phyloP scores from a whole-genome alignment of 2,113 vertebrate species.

The Gadus macrocephalus region DNA sequence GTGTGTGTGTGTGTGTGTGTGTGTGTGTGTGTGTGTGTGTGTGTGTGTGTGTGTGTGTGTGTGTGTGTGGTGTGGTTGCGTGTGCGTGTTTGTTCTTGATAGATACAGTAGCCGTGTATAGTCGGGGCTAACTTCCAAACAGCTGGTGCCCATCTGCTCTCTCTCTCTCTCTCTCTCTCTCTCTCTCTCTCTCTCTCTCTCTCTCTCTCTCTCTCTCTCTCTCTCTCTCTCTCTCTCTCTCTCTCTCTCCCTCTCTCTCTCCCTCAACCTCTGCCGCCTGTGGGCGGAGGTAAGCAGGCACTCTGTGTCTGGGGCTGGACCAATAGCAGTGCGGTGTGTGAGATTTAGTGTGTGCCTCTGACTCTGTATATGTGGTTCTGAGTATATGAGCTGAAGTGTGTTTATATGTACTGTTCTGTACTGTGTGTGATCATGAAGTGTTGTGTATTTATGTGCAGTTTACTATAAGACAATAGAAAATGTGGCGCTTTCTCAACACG shows the following conservation, averaged over 20 bases:
- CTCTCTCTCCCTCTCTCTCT: too few species aligned
- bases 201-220: too few species aligned
- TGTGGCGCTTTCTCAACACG: too few species aligned
- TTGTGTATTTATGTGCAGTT: background rate
- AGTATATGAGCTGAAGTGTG: background rate
- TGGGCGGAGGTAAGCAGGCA: constrained; percentile 67
- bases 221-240: too few species aligned
- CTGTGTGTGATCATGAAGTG: background rate
- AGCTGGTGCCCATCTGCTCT: constrained; percentile 73
- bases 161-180: constrained; percentile 17
- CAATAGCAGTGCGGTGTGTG: constrained; percentile 52
- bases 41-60: constrained; percentile 28
- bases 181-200: too few species aligned
- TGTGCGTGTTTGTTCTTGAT: constrained; percentile 21
- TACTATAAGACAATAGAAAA: too few species aligned
- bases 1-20: background rate
- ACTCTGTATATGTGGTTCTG: constrained; percentile 55
- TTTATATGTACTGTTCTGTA: background rate
- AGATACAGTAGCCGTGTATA: constrained; percentile 67
- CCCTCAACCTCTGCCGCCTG: constrained; percentile 59
- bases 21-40: constrained; percentile 21
- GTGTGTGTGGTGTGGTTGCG: constrained; percentile 15
- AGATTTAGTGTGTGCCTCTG: constrained; percentile 43
- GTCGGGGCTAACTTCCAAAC: constrained; percentile 63
- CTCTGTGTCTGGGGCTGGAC: constrained; percentile 60